Evolutionary conservation across 2,797 vertebrate species (phyloP).

Genomic region (Neostethus bicornis): DNA sequence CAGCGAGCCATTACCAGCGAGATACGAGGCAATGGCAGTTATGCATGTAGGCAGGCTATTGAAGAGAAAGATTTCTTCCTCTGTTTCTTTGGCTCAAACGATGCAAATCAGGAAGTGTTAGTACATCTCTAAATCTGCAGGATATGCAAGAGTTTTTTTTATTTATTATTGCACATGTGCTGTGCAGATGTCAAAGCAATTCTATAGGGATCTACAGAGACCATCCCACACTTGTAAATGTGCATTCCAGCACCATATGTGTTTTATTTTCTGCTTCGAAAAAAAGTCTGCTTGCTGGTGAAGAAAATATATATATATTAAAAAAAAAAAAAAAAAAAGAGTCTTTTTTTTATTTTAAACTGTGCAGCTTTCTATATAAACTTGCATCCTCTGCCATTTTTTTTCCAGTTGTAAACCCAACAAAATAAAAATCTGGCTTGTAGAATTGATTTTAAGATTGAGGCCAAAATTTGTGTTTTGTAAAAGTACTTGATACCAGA

Average conservation of each 20-base stretch:
- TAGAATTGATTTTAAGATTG: conserved; percentile 50
- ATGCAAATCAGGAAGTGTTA: not conserved
- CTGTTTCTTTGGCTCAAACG: conserved; percentile 1
- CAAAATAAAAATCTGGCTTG: conserved; percentile 39
- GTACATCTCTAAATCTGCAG: conserved; percentile 6
- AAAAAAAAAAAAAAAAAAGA: no score
- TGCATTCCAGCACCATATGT: conserved; percentile 63
- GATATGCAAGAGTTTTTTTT: conserved; percentile 50
- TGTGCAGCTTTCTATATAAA: conserved; percentile 22
- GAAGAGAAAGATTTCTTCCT: conserved; percentile 16
- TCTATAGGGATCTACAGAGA: conserved; percentile 40
- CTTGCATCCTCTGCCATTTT: conserved; percentile 21
- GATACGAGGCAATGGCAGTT: conserved; percentile 35
- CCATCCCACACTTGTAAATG: conserved; percentile 27
- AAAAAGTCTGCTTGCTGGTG: not conserved
- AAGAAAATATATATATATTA: conserved; percentile 38
- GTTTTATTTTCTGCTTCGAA: conserved; percentile 30
- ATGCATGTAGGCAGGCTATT: conserved; percentile 13
- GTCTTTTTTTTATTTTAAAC: conserved; percentile 22
- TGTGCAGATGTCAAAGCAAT: conserved; percentile 68
- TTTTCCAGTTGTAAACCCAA: conserved; percentile 15
- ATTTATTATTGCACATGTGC: conserved; percentile 58
- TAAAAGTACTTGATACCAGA: conserved; percentile 5
- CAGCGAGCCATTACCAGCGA: conserved; percentile 20
- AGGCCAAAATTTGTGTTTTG: conserved; percentile 30